Conservation (phyloP, 2,797 vertebrate genomes). For the Margarornis squamiger region DNA sequence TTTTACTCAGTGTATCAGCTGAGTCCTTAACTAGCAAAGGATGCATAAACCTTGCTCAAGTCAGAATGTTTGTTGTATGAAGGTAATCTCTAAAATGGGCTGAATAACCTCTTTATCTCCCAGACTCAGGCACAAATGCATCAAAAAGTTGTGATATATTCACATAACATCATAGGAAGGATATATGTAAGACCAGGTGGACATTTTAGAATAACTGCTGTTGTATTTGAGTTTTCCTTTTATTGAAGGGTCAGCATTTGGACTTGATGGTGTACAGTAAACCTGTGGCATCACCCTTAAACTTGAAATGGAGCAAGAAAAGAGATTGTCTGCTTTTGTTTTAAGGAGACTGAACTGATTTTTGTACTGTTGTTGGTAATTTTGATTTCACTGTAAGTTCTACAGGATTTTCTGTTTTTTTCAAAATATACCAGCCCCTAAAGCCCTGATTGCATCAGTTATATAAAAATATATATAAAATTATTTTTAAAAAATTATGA, state of each 20-base stretch:
- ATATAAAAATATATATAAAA: background rate
- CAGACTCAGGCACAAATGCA: background rate
- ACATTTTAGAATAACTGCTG: background rate
- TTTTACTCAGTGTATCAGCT: background rate
- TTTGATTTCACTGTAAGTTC: background rate
- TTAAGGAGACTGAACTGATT: background rate
- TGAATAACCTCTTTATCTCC: background rate
- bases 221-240: background rate
- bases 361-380: background rate
- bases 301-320: background rate
- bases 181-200: background rate
- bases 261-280: background rate
- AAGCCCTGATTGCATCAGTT: background rate
- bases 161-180: background rate
- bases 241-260: background rate
- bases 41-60: background rate
- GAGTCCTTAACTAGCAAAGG: background rate
- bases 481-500: accelerated
- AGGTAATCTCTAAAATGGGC: background rate
- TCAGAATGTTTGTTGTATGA: background rate
- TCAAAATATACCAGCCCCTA: background rate
- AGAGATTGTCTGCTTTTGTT: background rate
- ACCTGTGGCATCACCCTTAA: background rate
- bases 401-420: background rate
- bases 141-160: background rate